Evolutionary conservation across 2,797 vertebrate genomes (phyloP).

Genomic region (Galaxias olidus): DNA sequence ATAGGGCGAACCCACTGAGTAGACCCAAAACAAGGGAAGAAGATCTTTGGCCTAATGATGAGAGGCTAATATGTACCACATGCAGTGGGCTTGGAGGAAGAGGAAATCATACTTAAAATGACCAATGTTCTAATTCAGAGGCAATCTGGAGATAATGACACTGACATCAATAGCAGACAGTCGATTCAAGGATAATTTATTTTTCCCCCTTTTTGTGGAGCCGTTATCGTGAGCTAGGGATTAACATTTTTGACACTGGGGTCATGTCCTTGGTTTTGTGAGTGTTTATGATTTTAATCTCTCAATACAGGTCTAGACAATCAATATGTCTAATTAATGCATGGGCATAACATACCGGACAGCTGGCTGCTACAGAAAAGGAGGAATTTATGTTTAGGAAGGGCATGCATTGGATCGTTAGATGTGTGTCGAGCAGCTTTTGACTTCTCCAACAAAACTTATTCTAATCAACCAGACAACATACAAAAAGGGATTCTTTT

Average conservation of each 20-base stretch:
- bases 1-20: constrained; percentile 29
- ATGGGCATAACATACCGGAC: constrained; percentile 70
- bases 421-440: not conserved
- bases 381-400: constrained; percentile 6
- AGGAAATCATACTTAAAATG: constrained; percentile 73
- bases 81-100: constrained; percentile 62
- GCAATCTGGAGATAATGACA: constrained; percentile 82
- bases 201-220: constrained; percentile 58
- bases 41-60: constrained; percentile 64
- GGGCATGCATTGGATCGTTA: not conserved
- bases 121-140: constrained; percentile 81
- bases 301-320: constrained; percentile 78
- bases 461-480: too few relatives aligned
- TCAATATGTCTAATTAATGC: constrained; percentile 82
- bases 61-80: constrained; percentile 74
- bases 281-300: constrained; percentile 89
- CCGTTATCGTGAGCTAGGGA: constrained; percentile 81
- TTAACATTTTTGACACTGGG: constrained; percentile 81
- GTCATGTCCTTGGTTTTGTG: constrained; percentile 80
- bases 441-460: not conserved
- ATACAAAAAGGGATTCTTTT: too few relatives aligned
- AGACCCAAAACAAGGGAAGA: constrained; percentile 54
- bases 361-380: constrained; percentile 37
- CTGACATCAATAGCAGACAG: constrained; percentile 81
- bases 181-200: constrained; percentile 77